Evolutionary conservation across 2,797 vertebrate genomes (phyloP), one percentile per base, ranked within the genome.

Genomic region (Poecilia velifera): DNA sequence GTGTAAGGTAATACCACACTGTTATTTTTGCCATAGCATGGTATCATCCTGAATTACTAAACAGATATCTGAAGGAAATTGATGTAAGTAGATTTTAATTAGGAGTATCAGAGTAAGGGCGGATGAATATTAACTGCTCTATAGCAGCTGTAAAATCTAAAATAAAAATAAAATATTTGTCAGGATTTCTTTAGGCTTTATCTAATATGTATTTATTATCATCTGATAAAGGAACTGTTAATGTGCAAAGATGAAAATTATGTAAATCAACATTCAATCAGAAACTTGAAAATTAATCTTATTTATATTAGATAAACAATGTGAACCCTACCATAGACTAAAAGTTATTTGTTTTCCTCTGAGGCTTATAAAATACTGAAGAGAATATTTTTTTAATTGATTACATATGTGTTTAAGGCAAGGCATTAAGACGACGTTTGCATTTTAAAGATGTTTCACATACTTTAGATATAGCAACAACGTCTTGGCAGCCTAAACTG

Each of bases 381-480:
- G 8, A 66, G 8, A 34, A 7, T 34, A 57, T 28, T 12, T 28
- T 53, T 64, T 64, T 34, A 1, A 64, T 36, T 64, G 13, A 36
- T 62, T n/a, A n/a, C n/a, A n/a, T 70, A 70, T 46, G 43, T 71
- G 25, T 46, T 53, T 53, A 46, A 46, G 2, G 45, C 36, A 45
- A 71, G 43, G n/a, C 41, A 71, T 28, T 46, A 13, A 16, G 41
- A 71, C 41, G 28, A 14, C 7, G 13, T 71, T 71, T 46, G 43
- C 13, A 43, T 81, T 90, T 83, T 36, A 51, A 46, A 68, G 77
- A 78, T 45, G 34, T 73, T 22, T 45, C 9, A 73, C 70, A 75
- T 45, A 62, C 3, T 14, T 72, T 77, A 53, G 83, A 76, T 84
- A 77, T 49, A 70, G 22, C 18, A 57, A 82, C 18, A 57, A 82